phyloP scores from a whole-genome alignment of 2,113 vertebrate species.

The Menura novaehollandiae region DNA sequence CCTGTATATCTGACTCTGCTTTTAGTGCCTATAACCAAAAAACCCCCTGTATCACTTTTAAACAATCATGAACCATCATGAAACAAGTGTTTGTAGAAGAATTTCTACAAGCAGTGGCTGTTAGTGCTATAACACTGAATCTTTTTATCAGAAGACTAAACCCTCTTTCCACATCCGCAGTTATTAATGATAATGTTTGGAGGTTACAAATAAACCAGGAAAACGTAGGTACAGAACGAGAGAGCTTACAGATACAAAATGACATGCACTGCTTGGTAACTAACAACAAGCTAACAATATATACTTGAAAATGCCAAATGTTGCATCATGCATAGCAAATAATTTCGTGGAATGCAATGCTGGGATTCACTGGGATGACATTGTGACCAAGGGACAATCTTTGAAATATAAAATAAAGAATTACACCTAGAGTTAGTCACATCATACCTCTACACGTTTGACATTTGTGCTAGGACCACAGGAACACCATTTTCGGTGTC shows the following conservation, averaged over 20 bases:
- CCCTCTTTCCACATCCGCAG: not conserved
- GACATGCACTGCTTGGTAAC: not conserved
- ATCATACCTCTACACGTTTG: not conserved
- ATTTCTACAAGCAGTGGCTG: not conserved
- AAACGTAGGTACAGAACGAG: not conserved
- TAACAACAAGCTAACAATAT: not conserved
- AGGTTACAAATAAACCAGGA: not conserved
- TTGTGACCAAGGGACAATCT: not conserved
- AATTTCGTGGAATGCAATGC: not conserved
- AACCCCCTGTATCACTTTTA: accelerated
- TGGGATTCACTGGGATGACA: not conserved
- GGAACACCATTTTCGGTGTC: not conserved
- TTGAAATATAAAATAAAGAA: not conserved
- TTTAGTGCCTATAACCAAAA: not conserved
- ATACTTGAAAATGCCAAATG: not conserved
- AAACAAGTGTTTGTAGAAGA: not conserved
- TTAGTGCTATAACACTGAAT: not conserved
- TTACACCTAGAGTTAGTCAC: not conserved
- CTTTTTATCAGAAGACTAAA: not conserved
- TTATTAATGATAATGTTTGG: not conserved
- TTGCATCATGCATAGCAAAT: not conserved
- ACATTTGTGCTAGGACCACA: not conserved
- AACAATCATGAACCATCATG: not conserved
- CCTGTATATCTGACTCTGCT: not conserved
- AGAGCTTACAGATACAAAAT: not conserved